Percentiles rank a stretch among this genome's conserved stretches.
Conservation (phyloP, 1,140 invertebrate genomes). For the Sarcophaga bullata region DNA sequence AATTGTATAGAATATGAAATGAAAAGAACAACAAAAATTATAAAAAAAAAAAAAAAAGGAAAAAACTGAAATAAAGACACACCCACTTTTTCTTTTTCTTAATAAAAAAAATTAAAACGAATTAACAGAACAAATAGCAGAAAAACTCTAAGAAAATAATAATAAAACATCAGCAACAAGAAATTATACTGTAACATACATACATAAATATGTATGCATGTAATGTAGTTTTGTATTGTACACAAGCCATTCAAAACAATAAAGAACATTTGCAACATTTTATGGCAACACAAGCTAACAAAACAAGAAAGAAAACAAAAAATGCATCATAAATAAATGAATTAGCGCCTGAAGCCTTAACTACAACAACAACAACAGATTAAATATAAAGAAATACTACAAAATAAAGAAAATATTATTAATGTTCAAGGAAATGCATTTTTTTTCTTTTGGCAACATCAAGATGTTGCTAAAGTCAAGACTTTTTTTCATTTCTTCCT, state of each 20-base stretch:
- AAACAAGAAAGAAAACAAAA: neutral
- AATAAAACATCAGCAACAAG: constrained; percentile 1
- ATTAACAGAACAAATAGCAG: neutral
- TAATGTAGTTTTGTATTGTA: no score
- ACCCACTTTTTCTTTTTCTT: neutral
- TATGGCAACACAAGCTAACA: neutral
- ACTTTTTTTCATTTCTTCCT: no score
- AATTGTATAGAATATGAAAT: constrained; percentile 1
- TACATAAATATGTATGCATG: no score
- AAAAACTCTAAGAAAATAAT: neutral
- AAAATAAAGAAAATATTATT: neutral
- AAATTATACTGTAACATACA: neutral
- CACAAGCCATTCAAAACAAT: neutral
- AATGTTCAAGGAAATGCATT: constrained; percentile 11
- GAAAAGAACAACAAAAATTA: no score
- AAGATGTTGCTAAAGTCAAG: no score
- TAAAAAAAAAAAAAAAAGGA: no score
- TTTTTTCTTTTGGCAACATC: neutral
- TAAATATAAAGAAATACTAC: no score
- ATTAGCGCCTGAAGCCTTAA: constrained; percentile 1
- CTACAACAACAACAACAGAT: neutral
- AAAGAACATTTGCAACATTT: constrained; percentile 26
- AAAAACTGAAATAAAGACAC: neutral
- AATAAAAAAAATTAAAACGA: no score
- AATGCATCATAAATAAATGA: constrained; percentile 14